These are phyloP conservation scores for Characodon lateralis DNA, from an alignment of 2,797 vertebrate genomes.

Conservation along the genomic window DNA sequence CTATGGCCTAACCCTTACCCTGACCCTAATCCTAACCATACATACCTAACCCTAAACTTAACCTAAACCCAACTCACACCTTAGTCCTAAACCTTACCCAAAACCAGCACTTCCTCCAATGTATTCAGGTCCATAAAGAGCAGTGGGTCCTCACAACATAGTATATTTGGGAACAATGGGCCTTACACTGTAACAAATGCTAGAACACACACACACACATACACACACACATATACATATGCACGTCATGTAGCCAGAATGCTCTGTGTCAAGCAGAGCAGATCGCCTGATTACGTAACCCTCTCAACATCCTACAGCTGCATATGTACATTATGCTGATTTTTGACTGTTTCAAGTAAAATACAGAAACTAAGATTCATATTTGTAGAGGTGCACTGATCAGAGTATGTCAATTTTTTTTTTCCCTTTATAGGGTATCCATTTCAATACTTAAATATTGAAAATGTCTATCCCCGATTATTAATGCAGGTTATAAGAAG, in stretches of 20 bases:
- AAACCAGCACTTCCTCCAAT: no score
- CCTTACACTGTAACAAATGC: no score
- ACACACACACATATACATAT: not conserved
- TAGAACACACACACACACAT: not conserved
- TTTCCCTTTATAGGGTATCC: no score
- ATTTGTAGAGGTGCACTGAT: not conserved
- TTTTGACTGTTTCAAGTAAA: conserved; percentile 28
- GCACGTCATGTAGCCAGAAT: conserved; percentile 49
- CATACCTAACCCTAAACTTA: no score
- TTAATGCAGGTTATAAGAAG: not conserved
- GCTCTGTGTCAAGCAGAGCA: conserved; percentile 56
- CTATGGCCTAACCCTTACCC: no score
- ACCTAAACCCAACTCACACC: no score
- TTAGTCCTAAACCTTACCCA: no score
- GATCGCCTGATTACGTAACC: conserved; percentile 66
- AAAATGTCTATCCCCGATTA: not conserved
- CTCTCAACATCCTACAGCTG: conserved; percentile 33
- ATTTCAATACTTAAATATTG: not conserved
- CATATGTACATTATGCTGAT: conserved; percentile 35
- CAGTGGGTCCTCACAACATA: no score
- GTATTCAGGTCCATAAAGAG: no score
- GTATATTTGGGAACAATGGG: no score
- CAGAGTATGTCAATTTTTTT: not conserved
- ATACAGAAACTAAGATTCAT: conserved; percentile 11
- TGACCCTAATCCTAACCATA: no score